Percentiles rank a stretch among this genome's conserved stretches.
Evolutionary conservation across 2,888 invertebrate species (phyloP).

Genomic region (Nycteola revayana): DNA sequence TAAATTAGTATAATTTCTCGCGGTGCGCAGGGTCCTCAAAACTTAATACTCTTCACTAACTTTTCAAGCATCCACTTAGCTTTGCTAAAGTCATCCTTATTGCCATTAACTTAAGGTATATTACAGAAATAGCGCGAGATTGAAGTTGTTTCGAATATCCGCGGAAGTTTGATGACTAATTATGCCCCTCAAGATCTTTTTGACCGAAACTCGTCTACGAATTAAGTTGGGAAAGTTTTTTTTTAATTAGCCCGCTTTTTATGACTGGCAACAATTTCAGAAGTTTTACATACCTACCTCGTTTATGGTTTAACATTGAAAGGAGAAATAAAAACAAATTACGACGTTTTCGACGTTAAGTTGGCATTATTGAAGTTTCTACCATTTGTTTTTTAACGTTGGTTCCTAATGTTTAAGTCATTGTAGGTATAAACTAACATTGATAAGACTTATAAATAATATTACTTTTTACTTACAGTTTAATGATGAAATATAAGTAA

Average conservation of each 20-base stretch:
- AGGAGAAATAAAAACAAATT: neutral
- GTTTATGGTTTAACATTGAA: neutral
- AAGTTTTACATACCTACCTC: slow-evolving; percentile 1
- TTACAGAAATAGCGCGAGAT: slow-evolving; percentile 6
- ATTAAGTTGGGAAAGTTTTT: slow-evolving; percentile 20
- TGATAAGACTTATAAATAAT: too few species aligned
- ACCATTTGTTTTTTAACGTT: too few species aligned
- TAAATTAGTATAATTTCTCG: too few species aligned
- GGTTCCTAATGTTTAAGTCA: too few species aligned
- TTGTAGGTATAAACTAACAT: too few species aligned
- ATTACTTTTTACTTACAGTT: too few species aligned
- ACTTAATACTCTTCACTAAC: too few species aligned
- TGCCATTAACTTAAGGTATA: neutral
- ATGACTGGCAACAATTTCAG: too few species aligned
- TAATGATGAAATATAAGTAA: too few species aligned
- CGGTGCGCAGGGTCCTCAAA: too few species aligned
- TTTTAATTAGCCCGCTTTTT: slow-evolving; percentile 16
- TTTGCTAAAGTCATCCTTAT: slow-evolving; percentile 4
- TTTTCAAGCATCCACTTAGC: neutral
- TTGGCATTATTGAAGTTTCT: too few species aligned
- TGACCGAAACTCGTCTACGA: slow-evolving; percentile 23
- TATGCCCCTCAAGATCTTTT: slow-evolving; percentile 20
- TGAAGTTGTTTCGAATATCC: slow-evolving; percentile 24
- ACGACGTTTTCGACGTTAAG: neutral
- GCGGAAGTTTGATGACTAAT: slow-evolving; percentile 46